These are phyloP conservation scores for Hyposoter dolosus DNA, from an alignment of 2,888 invertebrate genomes.

Conservation along the genomic window DNA sequence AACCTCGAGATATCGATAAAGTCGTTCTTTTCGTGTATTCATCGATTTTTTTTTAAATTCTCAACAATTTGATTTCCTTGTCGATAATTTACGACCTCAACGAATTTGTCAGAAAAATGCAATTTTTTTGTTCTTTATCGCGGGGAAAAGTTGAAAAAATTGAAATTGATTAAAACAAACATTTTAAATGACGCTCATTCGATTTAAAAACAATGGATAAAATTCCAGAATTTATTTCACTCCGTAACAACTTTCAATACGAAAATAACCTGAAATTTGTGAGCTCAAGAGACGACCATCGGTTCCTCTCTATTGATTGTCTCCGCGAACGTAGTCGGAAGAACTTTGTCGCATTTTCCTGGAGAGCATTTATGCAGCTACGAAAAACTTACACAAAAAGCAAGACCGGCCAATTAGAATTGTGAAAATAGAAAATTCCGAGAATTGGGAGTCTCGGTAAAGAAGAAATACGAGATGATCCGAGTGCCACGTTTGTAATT, in stretches of 20 bases:
- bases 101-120: no score
- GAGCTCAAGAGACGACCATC: not conserved
- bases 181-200: no score
- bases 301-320: not conserved
- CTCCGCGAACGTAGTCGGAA: not conserved
- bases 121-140: no score
- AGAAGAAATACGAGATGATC: slow-evolving; percentile 21
- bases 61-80: not conserved
- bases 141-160: no score
- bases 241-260: no score
- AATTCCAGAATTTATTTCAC: no score
- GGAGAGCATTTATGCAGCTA: not conserved
- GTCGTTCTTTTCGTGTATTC: not conserved
- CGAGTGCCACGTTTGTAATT: slow-evolving; percentile 14
- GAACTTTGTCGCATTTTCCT: not conserved
- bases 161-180: no score
- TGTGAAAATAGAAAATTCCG: not conserved
- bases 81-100: not conserved
- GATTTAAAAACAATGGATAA: no score
- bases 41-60: not conserved
- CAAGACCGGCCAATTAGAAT: not conserved
- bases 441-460: not conserved
- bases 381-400: not conserved
- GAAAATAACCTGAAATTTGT: not conserved
- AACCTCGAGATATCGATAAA: not conserved